Conservation (phyloP, 1,140 invertebrate genomes). For the Drosophila sturtevanti region DNA sequence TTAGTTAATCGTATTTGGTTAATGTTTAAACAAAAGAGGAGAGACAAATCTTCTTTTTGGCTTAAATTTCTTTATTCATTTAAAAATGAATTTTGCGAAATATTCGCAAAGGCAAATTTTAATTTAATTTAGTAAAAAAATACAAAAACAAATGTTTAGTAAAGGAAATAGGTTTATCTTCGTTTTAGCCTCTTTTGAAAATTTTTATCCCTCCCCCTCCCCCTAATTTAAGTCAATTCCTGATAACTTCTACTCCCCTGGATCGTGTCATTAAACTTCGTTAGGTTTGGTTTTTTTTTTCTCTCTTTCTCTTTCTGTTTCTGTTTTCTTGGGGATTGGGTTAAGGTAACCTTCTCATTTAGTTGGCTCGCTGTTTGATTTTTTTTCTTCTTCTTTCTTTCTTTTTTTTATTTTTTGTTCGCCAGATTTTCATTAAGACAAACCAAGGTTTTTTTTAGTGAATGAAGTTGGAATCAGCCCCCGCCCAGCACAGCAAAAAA, state of each 20-base stretch:
- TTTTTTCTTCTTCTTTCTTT: too few species aligned
- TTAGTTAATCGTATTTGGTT: too few species aligned
- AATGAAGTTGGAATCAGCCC: conserved; percentile 47
- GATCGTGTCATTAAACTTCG: conserved; percentile 45
- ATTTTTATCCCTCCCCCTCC: conserved; percentile 3
- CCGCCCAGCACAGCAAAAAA: neutral
- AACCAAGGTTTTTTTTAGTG: conserved; percentile 33
- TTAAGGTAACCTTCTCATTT: conserved; percentile 47
- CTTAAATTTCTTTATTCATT: too few species aligned
- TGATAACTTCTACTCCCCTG: conserved; percentile 20
- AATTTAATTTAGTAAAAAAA: too few species aligned
- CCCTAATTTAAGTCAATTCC: conserved; percentile 11
- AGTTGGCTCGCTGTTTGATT: neutral
- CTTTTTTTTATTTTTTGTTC: neutral
- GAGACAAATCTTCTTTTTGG: too few species aligned
- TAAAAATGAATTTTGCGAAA: too few species aligned
- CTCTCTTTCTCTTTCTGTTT: too few species aligned
- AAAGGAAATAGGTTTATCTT: too few species aligned
- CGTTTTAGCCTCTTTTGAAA: too few species aligned
- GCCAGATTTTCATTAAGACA: conserved; percentile 61
- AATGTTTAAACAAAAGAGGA: too few species aligned
- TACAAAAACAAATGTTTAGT: too few species aligned
- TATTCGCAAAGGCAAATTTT: too few species aligned
- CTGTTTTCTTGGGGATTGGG: conserved; percentile 16
- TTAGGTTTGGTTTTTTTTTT: conserved; percentile 10